Conservation (phyloP, 2,797 vertebrate genomes). For the Acanthopagrus latus region DNA sequence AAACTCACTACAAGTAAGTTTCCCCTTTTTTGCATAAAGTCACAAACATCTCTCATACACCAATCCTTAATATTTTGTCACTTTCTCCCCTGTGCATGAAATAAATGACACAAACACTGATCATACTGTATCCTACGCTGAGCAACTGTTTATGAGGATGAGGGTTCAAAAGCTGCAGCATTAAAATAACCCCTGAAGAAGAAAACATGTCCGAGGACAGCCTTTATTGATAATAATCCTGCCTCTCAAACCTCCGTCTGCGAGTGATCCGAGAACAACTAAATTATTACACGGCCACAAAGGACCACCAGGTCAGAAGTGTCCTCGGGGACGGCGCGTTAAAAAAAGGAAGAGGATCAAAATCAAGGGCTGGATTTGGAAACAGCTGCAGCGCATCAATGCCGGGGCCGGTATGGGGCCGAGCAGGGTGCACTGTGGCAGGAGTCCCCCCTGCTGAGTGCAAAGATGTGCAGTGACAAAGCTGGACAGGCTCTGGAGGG, state of each 20-base stretch:
- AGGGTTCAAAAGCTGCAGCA: conserved; percentile 19
- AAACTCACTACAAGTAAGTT: background rate
- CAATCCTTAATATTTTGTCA: background rate
- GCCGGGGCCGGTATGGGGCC: conserved; percentile 60
- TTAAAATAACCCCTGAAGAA: conserved; percentile 14
- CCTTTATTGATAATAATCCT: conserved; percentile 19
- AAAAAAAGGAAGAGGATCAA: conserved; percentile 77
- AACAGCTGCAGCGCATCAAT: conserved; percentile 85
- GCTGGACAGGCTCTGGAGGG: conserved; percentile 47
- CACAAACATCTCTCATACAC: background rate
- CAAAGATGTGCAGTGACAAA: conserved; percentile 80
- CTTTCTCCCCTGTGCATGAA: background rate
- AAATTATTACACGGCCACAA: conserved; percentile 59
- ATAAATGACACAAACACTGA: too few relatives aligned
- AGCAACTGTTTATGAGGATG: background rate
- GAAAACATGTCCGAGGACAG: background rate
- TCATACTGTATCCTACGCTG: too few relatives aligned
- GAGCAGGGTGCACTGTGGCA: conserved; percentile 65
- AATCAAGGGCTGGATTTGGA: conserved; percentile 85
- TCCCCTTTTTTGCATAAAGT: background rate
- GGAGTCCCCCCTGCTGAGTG: conserved; percentile 76
- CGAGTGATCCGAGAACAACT: conserved; percentile 50
- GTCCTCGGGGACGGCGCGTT: conserved; percentile 56
- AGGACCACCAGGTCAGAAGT: conserved; percentile 73
- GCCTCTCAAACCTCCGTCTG: conserved; percentile 34